Conservation (phyloP, 1,140 invertebrate genomes). For the Sminthurides bifidus region DNA sequence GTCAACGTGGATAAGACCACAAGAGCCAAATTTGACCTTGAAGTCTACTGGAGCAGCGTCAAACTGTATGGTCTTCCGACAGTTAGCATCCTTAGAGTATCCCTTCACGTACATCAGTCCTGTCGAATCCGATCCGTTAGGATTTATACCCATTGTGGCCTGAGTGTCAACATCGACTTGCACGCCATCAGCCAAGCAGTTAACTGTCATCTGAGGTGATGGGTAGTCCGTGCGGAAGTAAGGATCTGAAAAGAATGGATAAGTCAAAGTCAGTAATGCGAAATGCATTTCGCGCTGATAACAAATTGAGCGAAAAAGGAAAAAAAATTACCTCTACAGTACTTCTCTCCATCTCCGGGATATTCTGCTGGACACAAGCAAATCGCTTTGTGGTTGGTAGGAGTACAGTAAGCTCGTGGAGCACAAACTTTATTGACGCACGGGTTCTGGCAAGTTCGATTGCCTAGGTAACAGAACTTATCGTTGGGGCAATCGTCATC, state of each 20-base stretch:
- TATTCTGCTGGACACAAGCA: constrained; percentile 63
- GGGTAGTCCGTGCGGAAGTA: constrained; percentile 60
- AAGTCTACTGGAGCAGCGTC: constrained; percentile 65
- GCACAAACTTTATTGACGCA: constrained; percentile 59
- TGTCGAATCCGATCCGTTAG: constrained; percentile 63
- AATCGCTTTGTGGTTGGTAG: constrained; percentile 58
- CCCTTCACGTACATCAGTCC: constrained; percentile 88
- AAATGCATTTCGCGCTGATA: constrained; percentile 45
- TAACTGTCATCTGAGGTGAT: constrained; percentile 63
- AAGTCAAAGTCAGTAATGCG: constrained; percentile 18
- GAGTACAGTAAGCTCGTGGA: constrained; percentile 63
- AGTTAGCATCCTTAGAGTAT: constrained; percentile 82
- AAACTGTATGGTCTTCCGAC: constrained; percentile 62
- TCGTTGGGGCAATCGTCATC: constrained; percentile 67
- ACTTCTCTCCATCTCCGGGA: constrained; percentile 43
- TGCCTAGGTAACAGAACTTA: constrained; percentile 54
- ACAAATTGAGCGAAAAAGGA: neutral
- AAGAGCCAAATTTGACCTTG: constrained; percentile 81
- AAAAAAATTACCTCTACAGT: constrained; percentile 3
- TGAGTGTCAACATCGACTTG: constrained; percentile 68
- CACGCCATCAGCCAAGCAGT: constrained; percentile 80
- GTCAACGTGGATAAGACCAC: constrained; percentile 80
- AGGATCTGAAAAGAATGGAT: neutral
- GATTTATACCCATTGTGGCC: neutral
- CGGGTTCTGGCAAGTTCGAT: constrained; percentile 59